These are phyloP conservation scores for Panulirus ornatus DNA, from an alignment of 1,140 invertebrate genomes.

Conservation along the genomic window DNA sequence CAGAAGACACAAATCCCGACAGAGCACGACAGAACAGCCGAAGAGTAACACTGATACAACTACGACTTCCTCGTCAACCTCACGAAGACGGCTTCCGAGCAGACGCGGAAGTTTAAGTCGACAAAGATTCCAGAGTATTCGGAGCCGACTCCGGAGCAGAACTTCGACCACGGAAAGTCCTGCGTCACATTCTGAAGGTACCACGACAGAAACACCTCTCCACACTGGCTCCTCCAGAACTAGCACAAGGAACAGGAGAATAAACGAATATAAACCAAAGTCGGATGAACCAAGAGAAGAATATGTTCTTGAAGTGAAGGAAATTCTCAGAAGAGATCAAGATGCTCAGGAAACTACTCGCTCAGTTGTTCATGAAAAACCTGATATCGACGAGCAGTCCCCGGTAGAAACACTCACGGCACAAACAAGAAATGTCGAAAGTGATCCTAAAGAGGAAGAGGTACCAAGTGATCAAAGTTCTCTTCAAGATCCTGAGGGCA, in stretches of 20 bases:
- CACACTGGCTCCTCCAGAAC: neutral
- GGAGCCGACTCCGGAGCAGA: constrained; percentile 24
- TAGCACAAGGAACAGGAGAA: neutral
- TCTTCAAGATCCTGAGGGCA: neutral
- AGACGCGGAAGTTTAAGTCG: neutral
- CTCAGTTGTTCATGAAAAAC: constrained; percentile 2
- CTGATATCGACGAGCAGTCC: neutral
- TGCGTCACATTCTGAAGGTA: constrained; percentile 1
- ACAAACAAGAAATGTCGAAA: neutral
- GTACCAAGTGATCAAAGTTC: neutral
- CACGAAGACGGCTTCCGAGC: neutral
- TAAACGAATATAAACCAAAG: constrained; percentile 34
- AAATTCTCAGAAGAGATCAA: constrained; percentile 52
- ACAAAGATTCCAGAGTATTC: constrained; percentile 28
- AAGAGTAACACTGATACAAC: neutral
- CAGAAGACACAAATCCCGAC: neutral
- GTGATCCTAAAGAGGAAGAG: neutral
- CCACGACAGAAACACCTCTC: constrained; percentile 1
- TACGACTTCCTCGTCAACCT: neutral
- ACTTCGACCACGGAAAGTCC: neutral
- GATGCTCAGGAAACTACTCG: constrained; percentile 47
- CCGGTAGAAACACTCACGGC: neutral
- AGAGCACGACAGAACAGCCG: constrained; percentile 6
- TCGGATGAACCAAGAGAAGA: constrained; percentile 3
- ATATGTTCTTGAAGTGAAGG: constrained; percentile 48